Evolutionary conservation across 2,113 vertebrate genomes (phyloP).

Genomic region (Solea senegalensis): DNA sequence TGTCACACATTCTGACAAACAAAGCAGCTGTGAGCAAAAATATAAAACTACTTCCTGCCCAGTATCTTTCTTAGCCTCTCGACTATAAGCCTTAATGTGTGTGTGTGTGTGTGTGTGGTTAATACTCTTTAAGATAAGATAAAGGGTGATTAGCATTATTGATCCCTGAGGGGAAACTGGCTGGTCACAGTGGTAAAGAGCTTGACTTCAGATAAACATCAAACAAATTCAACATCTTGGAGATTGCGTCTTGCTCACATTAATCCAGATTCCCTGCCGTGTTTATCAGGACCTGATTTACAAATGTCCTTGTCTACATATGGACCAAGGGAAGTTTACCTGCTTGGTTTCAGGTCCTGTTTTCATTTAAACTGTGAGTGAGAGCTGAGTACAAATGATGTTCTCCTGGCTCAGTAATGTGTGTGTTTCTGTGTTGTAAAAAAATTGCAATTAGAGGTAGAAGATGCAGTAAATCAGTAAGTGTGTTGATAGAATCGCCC

Average conservation of each 20-base stretch:
- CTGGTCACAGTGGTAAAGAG: conserved; percentile 25
- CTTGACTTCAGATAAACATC: conserved; percentile 45
- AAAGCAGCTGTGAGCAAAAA: not conserved
- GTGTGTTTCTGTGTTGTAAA: no score
- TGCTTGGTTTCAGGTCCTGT: not conserved
- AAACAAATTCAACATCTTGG: conserved; percentile 32
- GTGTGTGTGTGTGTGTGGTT: conserved; percentile 15
- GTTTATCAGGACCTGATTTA: conserved; percentile 27
- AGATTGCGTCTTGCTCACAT: conserved; percentile 7
- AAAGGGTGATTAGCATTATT: conserved; percentile 56
- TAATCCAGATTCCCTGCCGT: conserved; percentile 1
- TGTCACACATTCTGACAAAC: no score
- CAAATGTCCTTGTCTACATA: conserved; percentile 8
- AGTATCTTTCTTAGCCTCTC: no score
- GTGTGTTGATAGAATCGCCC: not conserved
- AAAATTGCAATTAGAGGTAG: not conserved
- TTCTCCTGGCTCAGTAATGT: no score
- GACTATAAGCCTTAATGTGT: not conserved
- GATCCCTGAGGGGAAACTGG: conserved; percentile 39
- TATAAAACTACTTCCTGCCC: no score
- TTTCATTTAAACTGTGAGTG: not conserved
- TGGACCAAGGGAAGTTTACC: no score
- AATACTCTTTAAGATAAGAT: conserved; percentile 39
- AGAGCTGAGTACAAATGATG: no score
- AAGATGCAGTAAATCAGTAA: no score